Evolutionary conservation across 2,888 invertebrate genomes (phyloP).

Genomic region (Eupithecia dodoneata): DNA sequence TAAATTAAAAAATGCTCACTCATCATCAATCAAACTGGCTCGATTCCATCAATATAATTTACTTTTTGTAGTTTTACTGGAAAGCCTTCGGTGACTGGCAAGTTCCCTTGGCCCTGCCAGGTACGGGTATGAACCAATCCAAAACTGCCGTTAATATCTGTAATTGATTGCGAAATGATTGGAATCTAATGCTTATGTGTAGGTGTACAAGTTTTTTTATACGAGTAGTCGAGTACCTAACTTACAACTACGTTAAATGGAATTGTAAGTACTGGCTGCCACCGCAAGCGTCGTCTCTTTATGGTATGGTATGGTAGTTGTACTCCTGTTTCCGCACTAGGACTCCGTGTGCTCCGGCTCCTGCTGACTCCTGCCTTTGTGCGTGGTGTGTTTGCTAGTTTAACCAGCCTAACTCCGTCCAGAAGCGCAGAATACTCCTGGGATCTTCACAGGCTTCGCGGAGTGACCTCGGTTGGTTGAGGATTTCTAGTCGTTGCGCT

Average conservation of each 20-base stretch:
- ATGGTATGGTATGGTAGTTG: too few species aligned
- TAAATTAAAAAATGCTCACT: slow-evolving; percentile 83
- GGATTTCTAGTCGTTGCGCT: too few species aligned
- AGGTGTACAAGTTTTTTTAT: not conserved
- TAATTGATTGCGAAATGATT: slow-evolving; percentile 55
- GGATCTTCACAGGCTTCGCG: too few species aligned
- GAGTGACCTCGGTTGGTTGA: too few species aligned
- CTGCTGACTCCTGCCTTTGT: too few species aligned
- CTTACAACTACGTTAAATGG: not conserved
- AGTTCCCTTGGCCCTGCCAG: slow-evolving; percentile 64
- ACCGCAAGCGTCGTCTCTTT: too few species aligned
- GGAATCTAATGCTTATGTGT: slow-evolving; percentile 30
- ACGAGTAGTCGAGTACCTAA: not conserved
- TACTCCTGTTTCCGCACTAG: too few species aligned
- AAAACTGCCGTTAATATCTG: slow-evolving; percentile 54
- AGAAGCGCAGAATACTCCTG: too few species aligned
- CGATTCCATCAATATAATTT: slow-evolving; percentile 84
- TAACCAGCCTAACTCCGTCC: too few species aligned
- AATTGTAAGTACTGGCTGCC: too few species aligned
- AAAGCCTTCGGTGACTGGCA: slow-evolving; percentile 81
- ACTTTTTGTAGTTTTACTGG: slow-evolving; percentile 82
- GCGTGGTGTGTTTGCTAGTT: too few species aligned
- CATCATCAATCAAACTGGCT: slow-evolving; percentile 83
- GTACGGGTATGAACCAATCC: slow-evolving; percentile 58
- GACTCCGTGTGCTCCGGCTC: too few species aligned